Percentiles rank a stretch among this genome's conserved stretches.
Conservation (phyloP, 2,888 invertebrate genomes). For the Drosophila heteroneura region DNA sequence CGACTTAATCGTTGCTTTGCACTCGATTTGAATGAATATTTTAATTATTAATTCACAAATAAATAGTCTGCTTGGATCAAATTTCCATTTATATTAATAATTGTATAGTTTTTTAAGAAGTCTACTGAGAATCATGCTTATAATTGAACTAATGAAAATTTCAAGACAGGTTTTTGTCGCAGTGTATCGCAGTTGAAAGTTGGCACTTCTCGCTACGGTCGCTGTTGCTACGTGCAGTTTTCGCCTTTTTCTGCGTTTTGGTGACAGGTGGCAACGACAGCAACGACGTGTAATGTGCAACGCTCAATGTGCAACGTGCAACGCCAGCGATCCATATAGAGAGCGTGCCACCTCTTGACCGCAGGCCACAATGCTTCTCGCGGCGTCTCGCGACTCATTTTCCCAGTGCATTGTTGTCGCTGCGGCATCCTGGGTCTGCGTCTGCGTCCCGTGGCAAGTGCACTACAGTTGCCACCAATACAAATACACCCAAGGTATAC, state of each 20-base stretch:
- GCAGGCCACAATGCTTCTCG: constrained; percentile 31
- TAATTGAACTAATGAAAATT: neutral
- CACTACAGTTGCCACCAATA: constrained; percentile 46
- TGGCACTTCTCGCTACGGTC: constrained; percentile 34
- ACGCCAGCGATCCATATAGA: constrained; percentile 41
- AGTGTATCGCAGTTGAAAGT: constrained; percentile 54
- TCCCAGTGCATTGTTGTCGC: constrained; percentile 44
- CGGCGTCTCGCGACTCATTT: constrained; percentile 48
- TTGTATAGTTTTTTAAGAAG: neutral
- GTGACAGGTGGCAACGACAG: constrained; percentile 69
- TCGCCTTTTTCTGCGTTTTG: constrained; percentile 39
- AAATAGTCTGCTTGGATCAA: neutral
- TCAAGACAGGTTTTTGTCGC: neutral
- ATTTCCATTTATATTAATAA: neutral
- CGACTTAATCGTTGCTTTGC: neutral
- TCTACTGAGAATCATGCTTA: neutral
- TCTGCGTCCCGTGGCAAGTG: constrained; percentile 55
- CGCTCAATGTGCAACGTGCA: constrained; percentile 26
- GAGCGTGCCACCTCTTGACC: constrained; percentile 63
- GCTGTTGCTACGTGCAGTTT: constrained; percentile 55
- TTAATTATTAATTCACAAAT: neutral
- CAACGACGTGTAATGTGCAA: constrained; percentile 23
- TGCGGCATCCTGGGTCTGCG: constrained; percentile 43
- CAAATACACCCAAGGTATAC: neutral
- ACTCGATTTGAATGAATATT: neutral